Base-by-base conservation (phyloP, 1,140 invertebrate genomes). In the Thaumatotibia leucotreta region DNA sequence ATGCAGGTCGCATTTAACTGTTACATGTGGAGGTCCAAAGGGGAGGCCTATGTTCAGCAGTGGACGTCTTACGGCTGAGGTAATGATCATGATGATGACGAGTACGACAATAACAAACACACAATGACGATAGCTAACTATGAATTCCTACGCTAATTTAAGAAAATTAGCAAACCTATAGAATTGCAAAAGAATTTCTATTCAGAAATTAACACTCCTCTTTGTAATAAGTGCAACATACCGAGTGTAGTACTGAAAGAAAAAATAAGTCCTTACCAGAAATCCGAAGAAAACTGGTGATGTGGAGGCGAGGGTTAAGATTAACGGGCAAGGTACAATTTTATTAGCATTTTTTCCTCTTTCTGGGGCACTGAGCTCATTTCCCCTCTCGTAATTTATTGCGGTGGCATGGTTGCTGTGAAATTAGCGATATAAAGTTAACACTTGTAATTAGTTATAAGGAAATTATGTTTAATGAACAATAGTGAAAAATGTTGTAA, bases 331-430 rank as follows among this genome's bases (percentile, higher is more conserved):
- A 83, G 79, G 79, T 83, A 80, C 75, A 80, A 80, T 83, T 83
- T 83, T 83, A 81, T 83, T 83, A 80, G 77, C 79, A 83, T 81
- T 83, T 83, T 82, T 83, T 78, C 77, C 81, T 76, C 72, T 74
- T 80, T 77, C 77, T 75, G 73, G 76, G 39, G 72, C 72, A 65
- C 76, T 66, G 74, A 75, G 72, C 79, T 83, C 77, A 83, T 83
- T 83, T 83, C 81, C 81, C 76, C 68, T 69, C 39, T 32, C 68
- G 74, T 81, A 80, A 83, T 83, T 83, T 83, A 83, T 82, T 77
- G 68, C 71, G 69, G 71, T 73, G 74, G 68, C 72, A 68, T 69
- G 68, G 65, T 70, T 67, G 63, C 73, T 72, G 71, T 74, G 75
- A 80, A 83, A 80, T 82, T 82, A 83, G 72, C 73, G 66, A 82